phyloP scores from a whole-genome alignment of 2,888 invertebrate species.

The Synanthedon tipuliformis region DNA sequence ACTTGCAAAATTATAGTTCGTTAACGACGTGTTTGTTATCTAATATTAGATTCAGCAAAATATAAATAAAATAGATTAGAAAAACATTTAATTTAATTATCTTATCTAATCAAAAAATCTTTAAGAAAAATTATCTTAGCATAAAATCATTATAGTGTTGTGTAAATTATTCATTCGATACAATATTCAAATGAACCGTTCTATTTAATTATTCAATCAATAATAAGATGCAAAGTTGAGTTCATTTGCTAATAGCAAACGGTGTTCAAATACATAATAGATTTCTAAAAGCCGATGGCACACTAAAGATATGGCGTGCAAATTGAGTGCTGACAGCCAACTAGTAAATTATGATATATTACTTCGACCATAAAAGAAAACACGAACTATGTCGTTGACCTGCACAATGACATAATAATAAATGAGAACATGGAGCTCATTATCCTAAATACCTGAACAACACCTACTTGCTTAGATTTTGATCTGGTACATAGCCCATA shows the following conservation, averaged over 20 bases:
- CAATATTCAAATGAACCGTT: neutral
- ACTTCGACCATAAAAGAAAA: conserved; percentile 5
- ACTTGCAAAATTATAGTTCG: no score
- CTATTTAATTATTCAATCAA: neutral
- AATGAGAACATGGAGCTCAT: conserved; percentile 16
- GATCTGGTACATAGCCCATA: neutral
- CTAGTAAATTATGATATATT: conserved; percentile 16
- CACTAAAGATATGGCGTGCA: conserved; percentile 20
- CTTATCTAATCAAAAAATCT: no score
- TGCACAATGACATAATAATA: conserved; percentile 23
- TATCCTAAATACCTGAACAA: conserved; percentile 30
- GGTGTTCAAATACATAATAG: neutral
- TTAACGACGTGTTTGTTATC: no score
- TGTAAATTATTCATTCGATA: no score
- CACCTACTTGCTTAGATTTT: conserved; percentile 11
- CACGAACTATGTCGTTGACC: conserved; percentile 17
- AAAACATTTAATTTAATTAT: no score
- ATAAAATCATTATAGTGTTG: no score
- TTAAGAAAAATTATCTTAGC: no score
- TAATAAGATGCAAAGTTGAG: neutral
- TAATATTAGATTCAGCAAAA: no score
- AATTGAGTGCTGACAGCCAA: conserved; percentile 21
- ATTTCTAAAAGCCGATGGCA: conserved; percentile 8
- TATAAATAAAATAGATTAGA: no score
- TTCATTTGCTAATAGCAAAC: neutral